These are phyloP conservation scores for Gobiocypris rarus DNA, from an alignment of 2,113 vertebrate species.

Conservation along the genomic window DNA sequence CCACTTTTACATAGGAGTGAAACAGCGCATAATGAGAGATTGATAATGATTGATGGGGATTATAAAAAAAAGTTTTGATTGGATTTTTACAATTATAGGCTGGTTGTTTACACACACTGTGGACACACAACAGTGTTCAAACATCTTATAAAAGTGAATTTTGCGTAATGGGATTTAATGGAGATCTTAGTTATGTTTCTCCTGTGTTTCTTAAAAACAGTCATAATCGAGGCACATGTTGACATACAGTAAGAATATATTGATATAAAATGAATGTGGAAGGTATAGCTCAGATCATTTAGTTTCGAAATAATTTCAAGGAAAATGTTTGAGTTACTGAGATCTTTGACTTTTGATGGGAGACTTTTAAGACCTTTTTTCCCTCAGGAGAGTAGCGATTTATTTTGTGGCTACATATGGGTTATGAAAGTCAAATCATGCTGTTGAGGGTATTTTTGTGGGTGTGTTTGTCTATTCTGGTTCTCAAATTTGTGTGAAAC, in stretches of 20 bases:
- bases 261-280: neutral
- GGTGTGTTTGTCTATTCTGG: neutral
- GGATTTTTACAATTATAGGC: too few relatives aligned
- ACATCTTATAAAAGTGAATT: too few relatives aligned
- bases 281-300: neutral
- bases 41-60: too few relatives aligned
- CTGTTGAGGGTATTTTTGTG: conserved; percentile 11
- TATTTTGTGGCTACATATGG: neutral
- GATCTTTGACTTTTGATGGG: neutral
- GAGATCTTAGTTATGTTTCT: neutral
- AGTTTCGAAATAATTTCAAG: neutral
- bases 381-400: too few relatives aligned
- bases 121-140: too few relatives aligned
- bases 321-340: neutral
- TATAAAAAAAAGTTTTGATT: too few relatives aligned
- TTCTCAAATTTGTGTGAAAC: conserved; percentile 4
- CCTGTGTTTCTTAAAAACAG: neutral
- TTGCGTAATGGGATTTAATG: neutral
- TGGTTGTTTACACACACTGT: too few relatives aligned
- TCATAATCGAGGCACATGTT: too few relatives aligned
- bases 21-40: too few relatives aligned
- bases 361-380: neutral
- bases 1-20: too few relatives aligned
- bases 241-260: too few relatives aligned
- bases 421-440: neutral